Evolutionary conservation across 2,797 vertebrate genomes (phyloP).

Genomic region (Amblyopsis hoosieri): DNA sequence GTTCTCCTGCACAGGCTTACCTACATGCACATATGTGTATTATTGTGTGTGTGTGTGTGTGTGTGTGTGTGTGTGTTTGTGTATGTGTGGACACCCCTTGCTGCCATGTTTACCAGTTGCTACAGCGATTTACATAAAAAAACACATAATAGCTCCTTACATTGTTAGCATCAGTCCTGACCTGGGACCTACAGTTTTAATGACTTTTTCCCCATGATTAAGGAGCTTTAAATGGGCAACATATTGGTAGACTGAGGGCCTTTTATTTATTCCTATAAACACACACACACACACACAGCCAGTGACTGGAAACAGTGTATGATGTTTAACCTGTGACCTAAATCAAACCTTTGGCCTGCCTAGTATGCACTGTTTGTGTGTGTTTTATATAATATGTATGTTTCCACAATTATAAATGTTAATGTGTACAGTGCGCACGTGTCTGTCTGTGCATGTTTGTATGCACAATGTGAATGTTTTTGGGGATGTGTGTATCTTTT

Average conservation of each 20-base stretch:
- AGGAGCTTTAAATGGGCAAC: conserved; percentile 38
- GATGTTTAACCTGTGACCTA: conserved; percentile 32
- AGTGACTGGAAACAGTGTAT: conserved; percentile 17
- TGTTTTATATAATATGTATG: too few relatives aligned
- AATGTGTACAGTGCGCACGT: conserved; percentile 22
- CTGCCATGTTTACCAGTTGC: conserved; percentile 64
- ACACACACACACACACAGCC: conserved; percentile 7
- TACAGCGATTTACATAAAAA: conserved; percentile 58
- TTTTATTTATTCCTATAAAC: too few relatives aligned
- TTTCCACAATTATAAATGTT: not conserved
- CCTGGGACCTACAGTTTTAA: conserved; percentile 49
- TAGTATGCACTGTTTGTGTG: conserved; percentile 24
- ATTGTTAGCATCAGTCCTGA: conserved; percentile 56
- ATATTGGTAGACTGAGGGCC: conserved; percentile 14
- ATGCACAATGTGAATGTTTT: too few relatives aligned
- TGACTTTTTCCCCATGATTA: conserved; percentile 49
- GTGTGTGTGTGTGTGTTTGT: not conserved
- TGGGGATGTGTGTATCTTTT: too few relatives aligned
- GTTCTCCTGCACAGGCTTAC: too few relatives aligned
- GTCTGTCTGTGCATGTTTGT: conserved; percentile 1
- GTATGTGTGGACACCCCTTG: conserved; percentile 30
- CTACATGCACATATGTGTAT: too few relatives aligned
- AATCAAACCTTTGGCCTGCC: conserved; percentile 43
- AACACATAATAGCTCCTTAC: conserved; percentile 52
- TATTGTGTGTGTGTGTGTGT: too few relatives aligned